These are phyloP conservation scores for Macaca nemestrina DNA, from an alignment of 2,113 vertebrate genomes.

Conservation along the genomic window DNA sequence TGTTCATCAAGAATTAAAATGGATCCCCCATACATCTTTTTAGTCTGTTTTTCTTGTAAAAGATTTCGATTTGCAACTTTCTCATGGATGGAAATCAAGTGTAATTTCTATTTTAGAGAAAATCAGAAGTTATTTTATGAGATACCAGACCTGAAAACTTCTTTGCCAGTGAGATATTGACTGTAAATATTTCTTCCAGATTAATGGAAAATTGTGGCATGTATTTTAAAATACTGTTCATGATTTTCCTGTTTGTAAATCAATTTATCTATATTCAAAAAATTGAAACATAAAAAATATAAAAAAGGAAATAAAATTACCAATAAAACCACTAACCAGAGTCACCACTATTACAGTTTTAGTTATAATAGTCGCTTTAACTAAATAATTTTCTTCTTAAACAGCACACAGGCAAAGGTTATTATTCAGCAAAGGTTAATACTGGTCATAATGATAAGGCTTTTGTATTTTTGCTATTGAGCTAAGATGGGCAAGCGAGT, in stretches of 20 bases:
- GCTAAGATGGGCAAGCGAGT: not conserved
- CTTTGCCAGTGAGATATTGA: not conserved
- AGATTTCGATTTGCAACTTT: conserved; percentile 15
- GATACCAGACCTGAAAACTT: not conserved
- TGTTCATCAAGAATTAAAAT: conserved; percentile 43
- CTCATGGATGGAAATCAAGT: conserved; percentile 18
- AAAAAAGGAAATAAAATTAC: not conserved
- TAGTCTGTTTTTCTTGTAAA: conserved; percentile 27
- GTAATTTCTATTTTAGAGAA: conserved; percentile 38
- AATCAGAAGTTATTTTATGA: conserved; percentile 27
- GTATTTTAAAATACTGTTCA: conserved; percentile 21
- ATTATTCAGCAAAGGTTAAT: not conserved
- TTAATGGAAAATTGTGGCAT: not conserved
- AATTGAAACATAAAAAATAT: not conserved
- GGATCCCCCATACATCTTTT: not conserved
- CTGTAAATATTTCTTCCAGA: not conserved
- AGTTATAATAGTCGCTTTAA: not conserved
- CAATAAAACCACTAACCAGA: conserved; percentile 24
- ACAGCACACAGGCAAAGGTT: not conserved
- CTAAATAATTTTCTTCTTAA: conserved; percentile 10
- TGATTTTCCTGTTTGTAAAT: conserved; percentile 10
- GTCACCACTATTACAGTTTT: not conserved
- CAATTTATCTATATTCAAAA: conserved; percentile 13
- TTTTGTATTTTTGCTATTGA: conserved; percentile 3
- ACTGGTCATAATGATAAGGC: not conserved